Base-by-base conservation (phyloP, 2,113 vertebrate genomes). In the Corythoichthys intestinalis region DNA sequence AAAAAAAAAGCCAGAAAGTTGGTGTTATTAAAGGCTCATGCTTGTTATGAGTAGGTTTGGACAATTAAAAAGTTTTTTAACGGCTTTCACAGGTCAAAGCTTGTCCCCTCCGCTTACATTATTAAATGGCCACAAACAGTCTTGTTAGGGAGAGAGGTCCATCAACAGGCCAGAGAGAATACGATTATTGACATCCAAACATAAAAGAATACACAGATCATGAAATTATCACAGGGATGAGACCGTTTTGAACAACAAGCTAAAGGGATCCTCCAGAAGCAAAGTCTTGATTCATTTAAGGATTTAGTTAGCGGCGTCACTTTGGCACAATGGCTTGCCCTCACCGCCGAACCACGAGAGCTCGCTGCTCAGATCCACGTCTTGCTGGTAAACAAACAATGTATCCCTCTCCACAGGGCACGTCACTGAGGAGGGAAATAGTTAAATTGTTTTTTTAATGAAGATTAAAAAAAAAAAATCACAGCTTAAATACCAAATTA, bases 321-420 rank as follows among this genome's bases (percentile, higher is more conserved):
- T 8, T 53, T n/a, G 17, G 8, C 12, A 15, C 20, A 28, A 12
- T 10, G 47, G 86, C 92, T 94, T 94, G 92, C 92, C 92, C 94
- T 93, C 93, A 79, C 87, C 87, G 71, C 83, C 78, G 88, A 83
- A 68, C 81, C 83, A 89, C 73, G 85, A 77, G 88, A 79, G 85
- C 91, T 93, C 9, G 86, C 76, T 90, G 90, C 90, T 92, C 88
- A 94, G 89, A 91, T 93, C 92, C 84, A 94, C 92, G 74, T 93
- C 90, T 90, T 94, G 93, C 66, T 93, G 92, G 91, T 93, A 94
- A 73, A 93, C 93, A 91, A 86, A 92, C 50, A 92, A 63, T 89
- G 88, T 92, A 77, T 90, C 86, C 86, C 86, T 91, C 78, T 69
- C 85, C 79, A 80, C 66, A 75, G 78, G 84, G 78, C 87, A 87